Evolutionary conservation across 64 coral and sea anemone species (phyloP), one percentile per base, ranked within the genome.

Genomic region (Pocillopora verrucosa): DNA sequence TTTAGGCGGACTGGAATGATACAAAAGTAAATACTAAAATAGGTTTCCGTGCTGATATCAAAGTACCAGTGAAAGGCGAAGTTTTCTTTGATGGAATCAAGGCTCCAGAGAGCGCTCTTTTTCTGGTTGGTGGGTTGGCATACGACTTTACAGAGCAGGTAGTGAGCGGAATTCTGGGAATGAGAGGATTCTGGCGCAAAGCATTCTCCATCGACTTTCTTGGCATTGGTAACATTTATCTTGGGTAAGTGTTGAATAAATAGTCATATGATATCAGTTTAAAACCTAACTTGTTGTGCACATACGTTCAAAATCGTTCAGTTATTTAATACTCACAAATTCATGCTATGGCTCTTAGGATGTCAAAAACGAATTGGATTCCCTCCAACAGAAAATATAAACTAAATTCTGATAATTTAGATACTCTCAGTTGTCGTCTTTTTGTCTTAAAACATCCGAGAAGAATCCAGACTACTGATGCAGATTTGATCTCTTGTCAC

Each of bases 131-230:
- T 57, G 87, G 80, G 34, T 80, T 96, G 14, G 94, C 90, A 58
- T 96, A 96, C 30, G 91, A 96, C 36, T 90, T 96, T 13, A 22
- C 22, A 16, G 19, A 96, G 22, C 90, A 96, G 6, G n/a, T 61
- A 25, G 94, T 96, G 15, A 72, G 78, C 1, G 94, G 94, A 58
- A 92, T 89, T 80, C 74, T 96, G 14, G 90, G 90, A 75, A 92
- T 96, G 89, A 90, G 94, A 10, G 94, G 94, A 61, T 92, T 96
- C 72, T 96, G 94, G 94, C 90, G 94, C 36, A 92, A 60, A 59
- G 94, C 91, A 22, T 96, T 82, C 72, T 89, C 69, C 17, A 96
- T 96, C n/a, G 78, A 78, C 9, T 96, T 87, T 68, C 59, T 96
- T 45, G 89, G 87, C 10, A 61, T 96, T 1, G 94, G 94, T 38